Evolutionary conservation across 2,888 invertebrate genomes (phyloP).

Genomic region (Caenorhabditis sp.): DNA sequence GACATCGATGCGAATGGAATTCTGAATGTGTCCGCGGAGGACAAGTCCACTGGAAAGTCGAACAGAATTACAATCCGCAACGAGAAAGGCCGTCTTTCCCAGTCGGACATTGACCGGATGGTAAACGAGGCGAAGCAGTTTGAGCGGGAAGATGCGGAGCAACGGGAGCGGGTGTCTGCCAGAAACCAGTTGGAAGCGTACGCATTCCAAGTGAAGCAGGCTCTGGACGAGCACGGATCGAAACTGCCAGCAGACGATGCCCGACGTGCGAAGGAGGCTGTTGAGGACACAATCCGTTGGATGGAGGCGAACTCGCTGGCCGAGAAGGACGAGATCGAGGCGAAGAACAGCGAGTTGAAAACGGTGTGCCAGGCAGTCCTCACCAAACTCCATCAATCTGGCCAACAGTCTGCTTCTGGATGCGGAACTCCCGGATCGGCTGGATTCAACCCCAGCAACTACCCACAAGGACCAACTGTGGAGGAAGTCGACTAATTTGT

Average conservation of each 20-base stretch:
- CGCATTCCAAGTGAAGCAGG: constrained; percentile 79
- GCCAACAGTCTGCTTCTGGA: constrained; percentile 15
- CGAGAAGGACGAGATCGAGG: constrained; percentile 65
- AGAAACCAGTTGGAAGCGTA: constrained; percentile 91
- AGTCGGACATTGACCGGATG: constrained; percentile 89
- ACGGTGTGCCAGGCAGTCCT: constrained; percentile 66
- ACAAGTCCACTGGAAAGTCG: constrained; percentile 77
- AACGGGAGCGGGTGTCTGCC: constrained; percentile 84
- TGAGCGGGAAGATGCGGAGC: constrained; percentile 83
- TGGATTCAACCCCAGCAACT: constrained; percentile 27
- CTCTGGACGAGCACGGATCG: neutral
- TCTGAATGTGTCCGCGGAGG: constrained; percentile 75
- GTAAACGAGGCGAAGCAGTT: constrained; percentile 94
- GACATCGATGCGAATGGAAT: constrained; percentile 80
- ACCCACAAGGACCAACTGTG: constrained; percentile 70
- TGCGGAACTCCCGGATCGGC: constrained; percentile 19
- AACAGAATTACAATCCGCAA: constrained; percentile 76
- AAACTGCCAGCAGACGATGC: constrained; percentile 2
- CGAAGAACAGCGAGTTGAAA: constrained; percentile 71
- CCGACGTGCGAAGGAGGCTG: neutral
- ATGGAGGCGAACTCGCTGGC: neutral
- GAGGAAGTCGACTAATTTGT: constrained; percentile 76
- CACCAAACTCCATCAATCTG: constrained; percentile 67
- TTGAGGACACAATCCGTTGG: neutral
- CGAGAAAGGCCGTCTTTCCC: constrained; percentile 88